Evolutionary conservation across 2,888 invertebrate genomes (phyloP), one percentile per base, ranked within the genome.

Genomic region (Lamproptera curius): DNA sequence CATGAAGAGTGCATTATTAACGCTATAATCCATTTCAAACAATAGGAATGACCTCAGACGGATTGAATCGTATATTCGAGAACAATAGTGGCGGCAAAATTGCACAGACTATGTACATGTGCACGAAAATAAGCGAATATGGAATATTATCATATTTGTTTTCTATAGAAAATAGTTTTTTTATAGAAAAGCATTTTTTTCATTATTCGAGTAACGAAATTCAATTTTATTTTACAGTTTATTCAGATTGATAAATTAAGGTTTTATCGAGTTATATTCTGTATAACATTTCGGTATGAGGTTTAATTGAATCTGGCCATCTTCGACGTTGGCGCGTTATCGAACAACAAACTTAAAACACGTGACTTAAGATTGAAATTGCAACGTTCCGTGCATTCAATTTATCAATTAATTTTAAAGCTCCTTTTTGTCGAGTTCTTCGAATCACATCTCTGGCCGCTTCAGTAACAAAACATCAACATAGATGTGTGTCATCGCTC

Each of bases 401-500:
- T 31, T 31, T 11, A 31, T 31, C 31, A 31, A 31, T 17, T 9
- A 8, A 14, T n/a, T 17, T 28, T 31, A 9, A n/a, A 16, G 20
- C 26, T 40, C 13, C 34, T 51, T 57, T 59, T 63, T 55, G 40
- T 17, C 37, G 44, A 46, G 54, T 65, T 66, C 65, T 59, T 42
- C 38, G 63, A 64, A 65, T 42, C 34, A 39, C 17, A 45, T 45
- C 43, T 52, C 42, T 50, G 50, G 53, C 41, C 36, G 28, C 14
- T 50, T 51, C 46, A 50, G 45, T 58, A 55, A 57, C 48, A 62
- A 67, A 67, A 63, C 57, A 62, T 51, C 47, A 26, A 16, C 34
- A 39, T 42, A 16, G 52, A 62, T 57, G 60, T 62, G 52, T 67
- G 65, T 73, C 67, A 73, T 67, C 63, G 53, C 31, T 45, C 39